phyloP scores from a whole-genome alignment of 2,113 vertebrate genomes.

The Reinhardtius hippoglossoides region DNA sequence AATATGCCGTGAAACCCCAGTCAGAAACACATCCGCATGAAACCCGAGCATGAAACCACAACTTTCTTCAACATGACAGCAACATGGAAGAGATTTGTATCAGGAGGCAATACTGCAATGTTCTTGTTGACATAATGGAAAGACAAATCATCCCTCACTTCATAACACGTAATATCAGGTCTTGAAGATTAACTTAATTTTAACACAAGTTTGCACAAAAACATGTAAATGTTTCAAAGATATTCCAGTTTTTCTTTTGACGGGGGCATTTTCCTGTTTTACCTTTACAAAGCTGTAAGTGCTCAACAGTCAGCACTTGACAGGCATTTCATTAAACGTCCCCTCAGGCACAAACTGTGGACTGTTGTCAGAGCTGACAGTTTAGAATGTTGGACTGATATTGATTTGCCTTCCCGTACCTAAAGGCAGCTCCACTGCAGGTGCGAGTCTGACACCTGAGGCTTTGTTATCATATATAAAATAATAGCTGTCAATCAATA shows the following conservation, averaged over 20 bases:
- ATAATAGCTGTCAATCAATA: slow-evolving; percentile 3
- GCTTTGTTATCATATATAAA: background rate
- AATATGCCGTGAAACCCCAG: slow-evolving; percentile 20
- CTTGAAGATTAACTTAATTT: background rate
- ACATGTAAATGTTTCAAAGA: background rate
- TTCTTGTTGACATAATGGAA: too few relatives aligned
- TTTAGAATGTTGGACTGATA: slow-evolving; percentile 11
- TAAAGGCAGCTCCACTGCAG: slow-evolving; percentile 22
- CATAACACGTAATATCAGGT: background rate
- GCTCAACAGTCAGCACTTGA: background rate
- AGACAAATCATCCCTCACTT: background rate
- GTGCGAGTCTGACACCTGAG: slow-evolving; percentile 11
- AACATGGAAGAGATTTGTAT: slow-evolving; percentile 26
- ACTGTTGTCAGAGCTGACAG: slow-evolving; percentile 19
- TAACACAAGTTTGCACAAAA: background rate
- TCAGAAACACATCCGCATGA: slow-evolving; percentile 19
- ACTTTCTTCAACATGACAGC: slow-evolving; percentile 25
- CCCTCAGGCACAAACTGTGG: slow-evolving; percentile 16
- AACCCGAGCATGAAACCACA: slow-evolving; percentile 2
- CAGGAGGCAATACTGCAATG: too few relatives aligned
- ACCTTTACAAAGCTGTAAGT: background rate
- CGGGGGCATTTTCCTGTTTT: background rate
- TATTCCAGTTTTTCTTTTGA: background rate
- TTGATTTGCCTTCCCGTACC: slow-evolving; percentile 20
- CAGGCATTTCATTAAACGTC: slow-evolving; percentile 43